A percentile compares a stretch with the other conserved stretches of the same genome.
Evolutionary conservation across 2,888 invertebrate species (phyloP).

Genomic region (Hirtodrosophila alboralis): DNA sequence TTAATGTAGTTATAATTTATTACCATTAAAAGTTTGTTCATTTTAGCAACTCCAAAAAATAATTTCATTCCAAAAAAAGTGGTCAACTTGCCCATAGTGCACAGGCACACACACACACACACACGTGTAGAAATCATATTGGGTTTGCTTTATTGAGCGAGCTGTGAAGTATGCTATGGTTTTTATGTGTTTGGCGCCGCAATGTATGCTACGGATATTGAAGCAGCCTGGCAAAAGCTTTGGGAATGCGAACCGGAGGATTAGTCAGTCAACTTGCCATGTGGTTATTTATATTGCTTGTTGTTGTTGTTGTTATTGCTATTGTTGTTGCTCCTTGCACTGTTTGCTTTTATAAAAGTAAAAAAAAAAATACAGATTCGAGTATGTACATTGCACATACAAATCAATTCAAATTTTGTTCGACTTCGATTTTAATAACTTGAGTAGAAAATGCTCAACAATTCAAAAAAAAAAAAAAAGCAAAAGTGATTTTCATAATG

Average conservation of each 20-base stretch:
- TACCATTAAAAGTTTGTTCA: too few relatives aligned
- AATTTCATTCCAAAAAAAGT: too few relatives aligned
- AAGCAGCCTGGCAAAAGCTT: conserved; percentile 8
- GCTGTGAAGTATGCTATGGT: conserved; percentile 54
- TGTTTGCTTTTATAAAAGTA: background rate
- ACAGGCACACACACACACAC: conserved; percentile 4
- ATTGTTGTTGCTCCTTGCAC: background rate
- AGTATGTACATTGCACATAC: conserved; percentile 13
- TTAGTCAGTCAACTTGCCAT: conserved; percentile 35
- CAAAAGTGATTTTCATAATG: conserved; percentile 7
- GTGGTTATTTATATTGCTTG: conserved; percentile 33
- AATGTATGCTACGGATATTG: conserved; percentile 32
- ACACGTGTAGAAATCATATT: conserved; percentile 53
- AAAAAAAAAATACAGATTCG: too few relatives aligned
- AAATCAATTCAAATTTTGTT: conserved; percentile 23
- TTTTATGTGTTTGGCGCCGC: conserved; percentile 39
- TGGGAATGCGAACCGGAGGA: conserved; percentile 6
- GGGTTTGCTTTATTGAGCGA: conserved; percentile 62
- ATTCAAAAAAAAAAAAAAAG: conserved; percentile 7
- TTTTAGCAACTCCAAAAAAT: too few relatives aligned
- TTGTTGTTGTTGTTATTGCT: conserved; percentile 2
- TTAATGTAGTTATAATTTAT: too few relatives aligned
- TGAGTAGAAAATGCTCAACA: conserved; percentile 32
- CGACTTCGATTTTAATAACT: conserved; percentile 45
- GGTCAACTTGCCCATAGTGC: too few relatives aligned